These are phyloP conservation scores for Petrocephalus sullivani DNA, from an alignment of 2,797 vertebrate genomes.

Conservation along the genomic window DNA sequence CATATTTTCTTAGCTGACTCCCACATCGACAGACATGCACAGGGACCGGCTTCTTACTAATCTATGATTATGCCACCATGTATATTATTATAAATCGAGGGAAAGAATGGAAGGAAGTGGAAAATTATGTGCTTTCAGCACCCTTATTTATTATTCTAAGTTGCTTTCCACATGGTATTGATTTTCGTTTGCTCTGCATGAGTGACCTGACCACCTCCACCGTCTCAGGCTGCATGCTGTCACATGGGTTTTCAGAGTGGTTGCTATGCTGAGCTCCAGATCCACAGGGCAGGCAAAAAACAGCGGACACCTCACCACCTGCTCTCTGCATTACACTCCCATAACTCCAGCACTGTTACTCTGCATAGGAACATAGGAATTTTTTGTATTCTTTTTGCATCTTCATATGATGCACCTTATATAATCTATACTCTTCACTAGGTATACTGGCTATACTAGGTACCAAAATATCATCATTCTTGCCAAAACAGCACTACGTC, in stretches of 20 bases:
- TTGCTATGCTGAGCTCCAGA: not conserved
- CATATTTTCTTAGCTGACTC: not conserved
- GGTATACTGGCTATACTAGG: not conserved
- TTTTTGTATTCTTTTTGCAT: not conserved
- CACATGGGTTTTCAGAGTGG: not conserved
- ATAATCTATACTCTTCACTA: not conserved
- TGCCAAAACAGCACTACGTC: not conserved
- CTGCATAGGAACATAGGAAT: not conserved
- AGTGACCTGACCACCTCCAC: constrained; percentile 1
- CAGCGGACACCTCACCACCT: not conserved
- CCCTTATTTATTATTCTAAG: constrained; percentile 2
- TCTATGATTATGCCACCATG: not conserved
- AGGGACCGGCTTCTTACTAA: not conserved
- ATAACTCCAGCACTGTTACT: not conserved
- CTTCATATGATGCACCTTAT: not conserved
- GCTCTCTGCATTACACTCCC: not conserved
- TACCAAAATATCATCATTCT: not conserved
- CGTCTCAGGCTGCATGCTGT: not conserved
- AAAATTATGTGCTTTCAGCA: not conserved
- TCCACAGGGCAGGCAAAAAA: not conserved
- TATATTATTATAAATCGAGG: not conserved
- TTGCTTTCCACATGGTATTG: not conserved
- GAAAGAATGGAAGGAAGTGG: not conserved
- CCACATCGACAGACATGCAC: not conserved
- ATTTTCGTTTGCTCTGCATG: not conserved